phyloP scores from a whole-genome alignment of 1,140 invertebrate genomes.

The Littorina saxatilis region DNA sequence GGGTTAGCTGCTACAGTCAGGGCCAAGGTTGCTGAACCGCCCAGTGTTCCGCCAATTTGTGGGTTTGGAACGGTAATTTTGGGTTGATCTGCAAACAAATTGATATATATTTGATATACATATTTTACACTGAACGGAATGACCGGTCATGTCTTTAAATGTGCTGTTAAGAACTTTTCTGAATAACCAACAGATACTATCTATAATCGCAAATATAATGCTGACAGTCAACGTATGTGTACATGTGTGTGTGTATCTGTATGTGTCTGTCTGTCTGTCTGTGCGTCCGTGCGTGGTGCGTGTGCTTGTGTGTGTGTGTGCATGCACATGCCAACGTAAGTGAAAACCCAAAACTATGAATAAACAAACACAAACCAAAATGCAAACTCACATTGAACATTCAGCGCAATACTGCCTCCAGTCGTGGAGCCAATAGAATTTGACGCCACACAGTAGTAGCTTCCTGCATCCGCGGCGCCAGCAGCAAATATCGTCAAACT shows the following conservation, averaged over 20 bases:
- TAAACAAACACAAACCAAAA: not conserved
- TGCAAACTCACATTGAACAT: not conserved
- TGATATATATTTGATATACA: too few species aligned
- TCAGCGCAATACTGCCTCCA: not conserved
- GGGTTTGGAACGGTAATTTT: not conserved
- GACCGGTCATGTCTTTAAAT: too few species aligned
- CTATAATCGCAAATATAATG: not conserved
- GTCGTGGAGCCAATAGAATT: conserved; percentile 1
- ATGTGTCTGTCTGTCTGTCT: conserved; percentile 19
- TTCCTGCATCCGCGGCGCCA: not conserved
- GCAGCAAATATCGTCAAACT: not conserved
- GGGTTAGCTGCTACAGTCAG: conserved; percentile 7
- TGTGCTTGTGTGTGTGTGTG: conserved; percentile 9
- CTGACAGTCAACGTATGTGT: not conserved
- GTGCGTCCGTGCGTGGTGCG: conserved; percentile 19
- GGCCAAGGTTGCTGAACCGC: conserved; percentile 4
- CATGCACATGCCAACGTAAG: not conserved
- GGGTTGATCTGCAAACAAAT: not conserved
- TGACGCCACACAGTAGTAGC: conserved; percentile 16
- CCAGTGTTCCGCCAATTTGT: not conserved
- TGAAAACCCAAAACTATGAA: not conserved
- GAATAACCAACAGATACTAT: not conserved
- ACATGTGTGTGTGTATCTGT: not conserved
- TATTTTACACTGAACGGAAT: too few species aligned
- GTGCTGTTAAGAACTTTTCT: not conserved